Evolutionary conservation across 1,140 invertebrate genomes (phyloP), one percentile per base, ranked within the genome.

Genomic region (Yoshiicerus persimilis): DNA sequence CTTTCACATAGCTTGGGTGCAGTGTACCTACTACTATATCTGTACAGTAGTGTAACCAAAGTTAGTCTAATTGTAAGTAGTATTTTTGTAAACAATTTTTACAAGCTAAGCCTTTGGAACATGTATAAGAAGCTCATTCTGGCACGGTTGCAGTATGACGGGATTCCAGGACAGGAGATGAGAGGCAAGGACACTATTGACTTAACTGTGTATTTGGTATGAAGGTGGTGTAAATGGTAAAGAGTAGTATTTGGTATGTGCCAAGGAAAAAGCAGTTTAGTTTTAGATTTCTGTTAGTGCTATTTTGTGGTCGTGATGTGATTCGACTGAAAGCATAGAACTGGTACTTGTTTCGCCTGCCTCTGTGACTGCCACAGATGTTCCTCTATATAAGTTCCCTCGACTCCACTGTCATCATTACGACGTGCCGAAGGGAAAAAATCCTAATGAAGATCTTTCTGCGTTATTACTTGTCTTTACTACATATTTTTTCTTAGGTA

Each of bases 391-490:
- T 36, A 80, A 80, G 30, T 80, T 38, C 27, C n/a, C 75, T 38
- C 30, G 75, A 80, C 75, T 70, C 66, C 66, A 70, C 66, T 38
- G 75, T 80, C 75, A 80, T 80, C 75, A 80, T 80, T 80, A 80
- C 75, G 30, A 80, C 75, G 75, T 80, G 75, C 75, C 75, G 75
- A 80, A 80, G 75, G 75, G 34, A 80, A 80, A n/a, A 80, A 80
- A 80, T 34, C 75, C 32, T 80, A 80, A 80, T 80, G 75, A 80
- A 80, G 75, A 80, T n/a, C 32, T 32, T 80, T 36, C 75, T 34
- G 32, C 75, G 75, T 80, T 80, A 80, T 80, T 80, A 80, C 75
- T 80, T 80, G 75, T 80, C 75, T 80, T 80, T 80, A 80, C 32
- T 38, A 38, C 34, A 80, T 38, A 23, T 80, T 80, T 36, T 80